Evolutionary conservation across 2,888 invertebrate species (phyloP), one percentile per base, ranked within the genome.

Genomic region (Perithous albicinctus): DNA sequence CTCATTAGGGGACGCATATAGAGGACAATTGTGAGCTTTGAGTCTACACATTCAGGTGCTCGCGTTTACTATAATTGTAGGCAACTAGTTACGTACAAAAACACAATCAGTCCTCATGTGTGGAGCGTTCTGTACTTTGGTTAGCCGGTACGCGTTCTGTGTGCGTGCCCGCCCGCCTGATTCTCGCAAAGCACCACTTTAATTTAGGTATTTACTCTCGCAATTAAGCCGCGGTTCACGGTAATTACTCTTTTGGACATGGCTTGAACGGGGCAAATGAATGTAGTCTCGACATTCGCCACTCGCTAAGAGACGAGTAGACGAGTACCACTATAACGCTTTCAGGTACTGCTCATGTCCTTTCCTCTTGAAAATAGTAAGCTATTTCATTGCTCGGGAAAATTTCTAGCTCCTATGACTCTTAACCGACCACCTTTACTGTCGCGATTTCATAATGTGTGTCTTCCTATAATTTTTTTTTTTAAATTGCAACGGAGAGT

Each of bases 211-310:
- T 89, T 90, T 88, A 87, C 85, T 80, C 81, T 74, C 69, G 86
- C 86, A 87, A 89, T 89, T 90, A 88, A 88, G 85, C 87, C 83
- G 84, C 79, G 86, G 88, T 89, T 88, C 87, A 88, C 86, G 87
- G 86, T 86, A 90, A 89, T 89, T 89, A 89, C 85, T 83, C 76
- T 80, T 85, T 80, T 73, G 77, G 77, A 77, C 70, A 83, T 73
- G 38, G 75, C 74, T 72, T 74, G 54, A 74, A 78, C 64, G 74
- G 54, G 41, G 69, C 74, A 67, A 67, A 77, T 63, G 66, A 61
- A 59, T 66, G 66, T 75, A 63, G 67, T 46, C 72, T 77, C 69
- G 69, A 46, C 63, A 59, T 56, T 82, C 74, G 29, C 32, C 23
- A 63, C 51, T 74, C 43, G 51, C 38, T 59, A 73, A 41, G 41